Evolutionary conservation across 2,888 invertebrate genomes (phyloP).

Genomic region (Allacma fusca): DNA sequence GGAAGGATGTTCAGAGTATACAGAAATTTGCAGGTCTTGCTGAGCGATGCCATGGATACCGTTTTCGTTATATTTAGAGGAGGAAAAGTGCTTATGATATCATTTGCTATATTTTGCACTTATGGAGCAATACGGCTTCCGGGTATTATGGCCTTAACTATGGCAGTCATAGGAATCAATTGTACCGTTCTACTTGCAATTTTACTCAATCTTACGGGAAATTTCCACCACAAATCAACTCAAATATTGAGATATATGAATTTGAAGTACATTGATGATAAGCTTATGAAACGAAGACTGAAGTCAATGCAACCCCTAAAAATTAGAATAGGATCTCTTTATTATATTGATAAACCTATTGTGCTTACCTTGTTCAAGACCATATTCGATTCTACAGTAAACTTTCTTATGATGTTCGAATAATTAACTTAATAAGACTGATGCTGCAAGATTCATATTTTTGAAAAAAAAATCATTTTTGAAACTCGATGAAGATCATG

Average conservation of each 20-base stretch:
- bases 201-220: not conserved
- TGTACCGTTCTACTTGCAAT: not conserved
- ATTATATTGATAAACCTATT: not conserved
- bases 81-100: not conserved
- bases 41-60: not conserved
- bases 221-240: not conserved
- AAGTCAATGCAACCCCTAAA: not conserved
- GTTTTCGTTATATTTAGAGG: not conserved
- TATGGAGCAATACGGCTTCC: constrained; percentile 13
- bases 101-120: not conserved
- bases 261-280: not conserved
- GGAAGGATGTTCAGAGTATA: not conserved
- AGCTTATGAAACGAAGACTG: not conserved
- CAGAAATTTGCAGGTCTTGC: not conserved
- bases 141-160: not conserved
- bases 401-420: constrained; percentile 6
- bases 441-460: too few relatives aligned
- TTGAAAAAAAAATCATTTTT: too few relatives aligned
- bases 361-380: constrained; percentile 9
- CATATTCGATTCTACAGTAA: not conserved
- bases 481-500: too few relatives aligned
- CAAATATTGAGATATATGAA: not conserved
- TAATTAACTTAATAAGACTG: too few relatives aligned
- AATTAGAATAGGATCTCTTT: constrained; percentile 1
- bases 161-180: constrained; percentile 14